A percentile compares a stretch with the other conserved stretches of the same genome.
Evolutionary conservation across 2,113 vertebrate species (phyloP).

Genomic region (Chroicocephalus ridibundus): DNA sequence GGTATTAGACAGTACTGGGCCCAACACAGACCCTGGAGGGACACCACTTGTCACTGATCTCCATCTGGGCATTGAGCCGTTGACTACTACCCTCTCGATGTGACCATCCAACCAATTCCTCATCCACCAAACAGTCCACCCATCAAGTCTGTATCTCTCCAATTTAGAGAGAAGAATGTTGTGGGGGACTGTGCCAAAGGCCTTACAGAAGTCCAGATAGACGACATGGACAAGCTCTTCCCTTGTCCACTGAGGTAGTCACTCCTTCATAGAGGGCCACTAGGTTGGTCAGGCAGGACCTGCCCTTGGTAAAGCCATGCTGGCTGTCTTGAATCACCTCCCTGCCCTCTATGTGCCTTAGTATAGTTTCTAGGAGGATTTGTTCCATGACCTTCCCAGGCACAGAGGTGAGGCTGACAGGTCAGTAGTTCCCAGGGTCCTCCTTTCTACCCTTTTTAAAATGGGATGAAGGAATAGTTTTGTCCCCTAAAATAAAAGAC

Average conservation of each 20-base stretch:
- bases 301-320: not conserved
- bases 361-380: not conserved
- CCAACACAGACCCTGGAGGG: too few relatives aligned
- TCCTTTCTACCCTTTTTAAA: not conserved
- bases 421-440: not conserved
- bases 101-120: not conserved
- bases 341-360: not conserved
- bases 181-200: not conserved
- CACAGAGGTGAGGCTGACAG: not conserved
- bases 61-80: too few relatives aligned
- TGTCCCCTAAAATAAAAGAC: not conserved
- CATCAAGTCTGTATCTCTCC: not conserved
- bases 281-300: not conserved
- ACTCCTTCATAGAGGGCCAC: not conserved
- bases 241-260: not conserved
- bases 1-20: not conserved
- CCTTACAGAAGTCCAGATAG: not conserved
- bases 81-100: too few relatives aligned
- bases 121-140: not conserved
- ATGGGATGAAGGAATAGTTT: not conserved
- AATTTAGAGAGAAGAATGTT: not conserved
- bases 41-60: too few relatives aligned
- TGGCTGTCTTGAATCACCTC: not conserved
- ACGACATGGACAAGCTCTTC: not conserved
- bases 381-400: not conserved